These are phyloP conservation scores for Amazona vittata DNA, from an alignment of 2,113 vertebrate species.

Conservation along the genomic window DNA sequence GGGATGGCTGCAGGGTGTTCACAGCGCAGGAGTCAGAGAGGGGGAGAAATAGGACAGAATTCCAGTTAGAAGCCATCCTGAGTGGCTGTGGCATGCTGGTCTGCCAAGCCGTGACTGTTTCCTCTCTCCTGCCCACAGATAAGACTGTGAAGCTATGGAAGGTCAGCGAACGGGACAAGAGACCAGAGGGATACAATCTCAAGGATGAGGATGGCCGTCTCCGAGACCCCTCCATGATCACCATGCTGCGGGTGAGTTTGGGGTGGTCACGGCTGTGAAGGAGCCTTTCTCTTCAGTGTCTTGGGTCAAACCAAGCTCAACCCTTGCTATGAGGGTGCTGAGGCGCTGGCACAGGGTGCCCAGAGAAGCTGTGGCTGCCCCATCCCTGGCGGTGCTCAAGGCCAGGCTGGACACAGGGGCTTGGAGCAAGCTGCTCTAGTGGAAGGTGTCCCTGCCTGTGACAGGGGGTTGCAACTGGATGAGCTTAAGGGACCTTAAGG, in stretches of 20 bases:
- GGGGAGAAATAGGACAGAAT: neutral
- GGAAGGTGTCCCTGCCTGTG: neutral
- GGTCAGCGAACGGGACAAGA: slow-evolving; percentile 97
- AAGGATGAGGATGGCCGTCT: slow-evolving; percentile 97
- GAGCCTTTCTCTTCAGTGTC: neutral
- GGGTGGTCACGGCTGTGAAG: accelerated
- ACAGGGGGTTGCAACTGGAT: neutral
- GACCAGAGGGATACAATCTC: slow-evolving; percentile 96
- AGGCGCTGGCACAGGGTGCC: neutral
- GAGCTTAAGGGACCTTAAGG: neutral
- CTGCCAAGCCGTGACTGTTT: accelerated
- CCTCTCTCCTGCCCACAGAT: slow-evolving; percentile 73
- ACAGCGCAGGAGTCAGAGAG: neutral
- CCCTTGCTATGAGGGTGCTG: neutral
- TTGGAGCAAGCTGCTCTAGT: neutral
- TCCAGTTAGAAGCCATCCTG: neutral
- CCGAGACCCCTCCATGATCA: slow-evolving; percentile 94
- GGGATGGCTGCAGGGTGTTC: neutral
- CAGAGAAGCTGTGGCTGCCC: neutral
- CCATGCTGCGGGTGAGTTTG: slow-evolving; percentile 86
- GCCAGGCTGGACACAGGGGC: neutral
- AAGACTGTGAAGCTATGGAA: slow-evolving; percentile 99
- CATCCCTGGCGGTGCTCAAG: neutral
- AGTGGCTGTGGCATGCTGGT: neutral
- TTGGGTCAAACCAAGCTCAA: neutral